phyloP scores from a whole-genome alignment of 1,140 invertebrate species.

The Heliconius nattereri region DNA sequence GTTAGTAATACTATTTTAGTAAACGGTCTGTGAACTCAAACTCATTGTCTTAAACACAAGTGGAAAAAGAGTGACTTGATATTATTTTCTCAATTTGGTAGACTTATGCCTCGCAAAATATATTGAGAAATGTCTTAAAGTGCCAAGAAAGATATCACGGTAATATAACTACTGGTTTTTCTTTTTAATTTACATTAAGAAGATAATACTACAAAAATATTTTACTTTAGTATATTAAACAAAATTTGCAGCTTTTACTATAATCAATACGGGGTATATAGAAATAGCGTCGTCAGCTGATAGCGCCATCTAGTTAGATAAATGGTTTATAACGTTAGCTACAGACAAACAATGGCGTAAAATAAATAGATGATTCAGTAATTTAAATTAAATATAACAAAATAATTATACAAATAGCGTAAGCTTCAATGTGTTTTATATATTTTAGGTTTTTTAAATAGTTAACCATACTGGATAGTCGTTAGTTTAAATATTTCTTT shows the following conservation, averaged over 20 bases:
- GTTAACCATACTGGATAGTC: not conserved
- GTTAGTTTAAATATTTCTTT: not conserved
- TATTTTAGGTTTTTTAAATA: not conserved
- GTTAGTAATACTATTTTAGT: not conserved
- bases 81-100: not conserved
- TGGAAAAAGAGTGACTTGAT: not conserved
- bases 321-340: not conserved
- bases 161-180: not conserved
- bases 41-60: too few relatives aligned
- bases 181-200: not conserved
- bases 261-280: slow-evolving; percentile 11
- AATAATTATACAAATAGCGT: not conserved
- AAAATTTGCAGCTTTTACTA: slow-evolving; percentile 9
- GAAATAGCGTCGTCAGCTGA: slow-evolving; percentile 8
- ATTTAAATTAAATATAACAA: not conserved
- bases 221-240: not conserved
- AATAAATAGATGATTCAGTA: not conserved
- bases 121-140: not conserved
- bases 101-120: too few relatives aligned
- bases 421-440: not conserved
- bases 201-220: not conserved
- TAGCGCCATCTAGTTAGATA: slow-evolving; percentile 7
- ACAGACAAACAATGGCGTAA: not conserved
- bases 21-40: not conserved
- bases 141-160: not conserved